These are phyloP conservation scores for Labeo catla DNA, from an alignment of 2,113 vertebrate species.

Conservation along the genomic window DNA sequence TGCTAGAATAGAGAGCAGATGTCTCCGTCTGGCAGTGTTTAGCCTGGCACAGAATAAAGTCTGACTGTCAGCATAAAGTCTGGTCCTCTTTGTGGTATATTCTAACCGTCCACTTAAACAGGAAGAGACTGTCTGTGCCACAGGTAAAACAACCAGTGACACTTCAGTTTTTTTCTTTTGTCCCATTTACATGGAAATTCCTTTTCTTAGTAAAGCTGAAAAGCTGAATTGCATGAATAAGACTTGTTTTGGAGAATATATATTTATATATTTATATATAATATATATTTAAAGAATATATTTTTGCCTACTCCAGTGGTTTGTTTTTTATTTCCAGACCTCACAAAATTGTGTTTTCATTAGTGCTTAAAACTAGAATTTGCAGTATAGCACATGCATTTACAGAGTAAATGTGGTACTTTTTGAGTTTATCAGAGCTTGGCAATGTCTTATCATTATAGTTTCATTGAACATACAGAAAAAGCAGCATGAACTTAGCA, in stretches of 20 bases:
- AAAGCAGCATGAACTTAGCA: neutral
- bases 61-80: constrained; percentile 12
- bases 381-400: neutral
- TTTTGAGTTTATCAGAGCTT: neutral
- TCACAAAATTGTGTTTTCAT: neutral
- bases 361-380: neutral
- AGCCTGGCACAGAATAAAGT: neutral
- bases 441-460: neutral
- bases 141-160: neutral
- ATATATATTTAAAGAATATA: no score
- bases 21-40: constrained; percentile 14
- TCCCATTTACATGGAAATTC: neutral
- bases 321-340: no score
- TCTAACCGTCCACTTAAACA: constrained; percentile 4
- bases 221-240: neutral
- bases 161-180: neutral
- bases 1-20: constrained; percentile 15
- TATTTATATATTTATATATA: no score
- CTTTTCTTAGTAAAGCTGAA: neutral
- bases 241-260: neutral
- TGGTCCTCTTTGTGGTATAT: neutral
- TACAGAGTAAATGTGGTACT: neutral
- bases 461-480: neutral
- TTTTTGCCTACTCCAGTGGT: no score
- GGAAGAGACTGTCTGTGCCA: neutral